Percentiles rank a stretch among this genome's conserved stretches.
phyloP scores from a whole-genome alignment of 2,888 invertebrate species.

The Hetaerina titia region DNA sequence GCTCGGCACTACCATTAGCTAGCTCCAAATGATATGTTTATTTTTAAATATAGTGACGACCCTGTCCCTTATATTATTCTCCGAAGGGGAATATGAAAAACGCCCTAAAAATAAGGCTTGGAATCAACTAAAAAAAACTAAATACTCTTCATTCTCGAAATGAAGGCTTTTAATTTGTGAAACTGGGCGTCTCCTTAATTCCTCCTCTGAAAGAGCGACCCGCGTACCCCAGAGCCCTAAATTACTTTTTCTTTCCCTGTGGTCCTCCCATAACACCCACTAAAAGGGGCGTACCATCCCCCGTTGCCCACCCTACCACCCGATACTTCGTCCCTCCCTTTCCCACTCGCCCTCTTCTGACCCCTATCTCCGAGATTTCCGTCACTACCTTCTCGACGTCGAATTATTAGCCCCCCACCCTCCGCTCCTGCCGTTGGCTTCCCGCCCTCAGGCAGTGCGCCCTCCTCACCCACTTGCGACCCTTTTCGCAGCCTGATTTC shows the following conservation, averaged over 20 bases:
- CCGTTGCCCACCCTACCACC: neutral
- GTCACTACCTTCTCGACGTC: neutral
- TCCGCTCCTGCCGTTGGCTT: neutral
- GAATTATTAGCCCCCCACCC: neutral
- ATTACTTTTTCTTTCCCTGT: neutral
- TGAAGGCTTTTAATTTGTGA: conserved; percentile 42
- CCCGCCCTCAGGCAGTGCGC: neutral
- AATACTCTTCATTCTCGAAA: neutral
- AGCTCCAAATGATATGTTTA: too few relatives aligned
- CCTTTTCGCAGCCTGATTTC: neutral
- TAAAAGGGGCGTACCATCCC: neutral
- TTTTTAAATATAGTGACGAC: neutral
- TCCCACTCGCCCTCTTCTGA: neutral
- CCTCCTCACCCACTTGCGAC: neutral
- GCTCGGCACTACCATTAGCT: neutral
- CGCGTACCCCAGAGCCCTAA: neutral
- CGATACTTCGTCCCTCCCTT: neutral
- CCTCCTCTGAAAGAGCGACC: neutral
- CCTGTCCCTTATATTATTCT: neutral
- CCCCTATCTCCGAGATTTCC: neutral
- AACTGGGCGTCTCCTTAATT: conserved; percentile 29
- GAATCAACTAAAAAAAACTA: neutral
- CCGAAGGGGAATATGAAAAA: neutral
- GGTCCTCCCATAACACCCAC: neutral
- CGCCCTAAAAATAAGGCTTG: neutral